A percentile compares a stretch with the other conserved stretches of the same genome.
Evolutionary conservation across 2,888 invertebrate genomes (phyloP).

Genomic region (Hirtodrosophila confusa): DNA sequence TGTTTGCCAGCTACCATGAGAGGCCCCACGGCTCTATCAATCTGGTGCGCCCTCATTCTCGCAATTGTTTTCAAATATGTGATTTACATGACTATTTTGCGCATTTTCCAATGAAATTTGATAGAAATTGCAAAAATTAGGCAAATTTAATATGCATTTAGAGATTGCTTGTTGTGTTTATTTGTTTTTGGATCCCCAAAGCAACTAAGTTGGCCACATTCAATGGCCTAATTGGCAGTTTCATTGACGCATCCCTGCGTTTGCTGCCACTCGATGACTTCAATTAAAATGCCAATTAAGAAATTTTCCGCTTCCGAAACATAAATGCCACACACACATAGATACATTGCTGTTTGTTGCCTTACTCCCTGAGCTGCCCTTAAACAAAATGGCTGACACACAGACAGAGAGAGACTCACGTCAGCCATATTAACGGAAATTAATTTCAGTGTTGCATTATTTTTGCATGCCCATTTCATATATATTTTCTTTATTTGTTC

Average conservation of each 20-base stretch:
- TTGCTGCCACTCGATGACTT: slow-evolving; percentile 38
- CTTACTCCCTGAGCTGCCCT: no score
- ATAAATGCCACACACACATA: slow-evolving; percentile 24
- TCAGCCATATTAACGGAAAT: slow-evolving; percentile 66
- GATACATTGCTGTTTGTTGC: background rate
- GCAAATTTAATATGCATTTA: slow-evolving; percentile 23
- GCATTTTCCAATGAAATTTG: slow-evolving; percentile 29
- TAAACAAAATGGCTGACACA: slow-evolving; percentile 8
- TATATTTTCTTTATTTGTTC: slow-evolving; percentile 23
- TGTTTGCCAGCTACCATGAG: slow-evolving; percentile 47
- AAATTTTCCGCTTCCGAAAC: slow-evolving; percentile 62
- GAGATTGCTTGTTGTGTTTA: slow-evolving; percentile 3
- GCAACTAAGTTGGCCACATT: slow-evolving; percentile 1
- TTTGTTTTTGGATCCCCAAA: slow-evolving; percentile 2
- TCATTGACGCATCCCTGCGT: slow-evolving; percentile 7
- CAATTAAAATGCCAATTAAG: slow-evolving; percentile 72
- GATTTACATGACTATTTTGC: slow-evolving; percentile 35
- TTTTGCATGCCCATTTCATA: slow-evolving; percentile 26
- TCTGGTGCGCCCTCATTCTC: slow-evolving; percentile 1
- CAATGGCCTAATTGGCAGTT: slow-evolving; percentile 18
- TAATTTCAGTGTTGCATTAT: slow-evolving; percentile 65
- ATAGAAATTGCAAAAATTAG: slow-evolving; percentile 25
- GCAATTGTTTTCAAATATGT: slow-evolving; percentile 21
- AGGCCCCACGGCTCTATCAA: slow-evolving; percentile 16
- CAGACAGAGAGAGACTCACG: slow-evolving; percentile 5